Evolutionary conservation across 1,140 invertebrate genomes (phyloP), one percentile per base, ranked within the genome.

Genomic region (Myzus persicae): DNA sequence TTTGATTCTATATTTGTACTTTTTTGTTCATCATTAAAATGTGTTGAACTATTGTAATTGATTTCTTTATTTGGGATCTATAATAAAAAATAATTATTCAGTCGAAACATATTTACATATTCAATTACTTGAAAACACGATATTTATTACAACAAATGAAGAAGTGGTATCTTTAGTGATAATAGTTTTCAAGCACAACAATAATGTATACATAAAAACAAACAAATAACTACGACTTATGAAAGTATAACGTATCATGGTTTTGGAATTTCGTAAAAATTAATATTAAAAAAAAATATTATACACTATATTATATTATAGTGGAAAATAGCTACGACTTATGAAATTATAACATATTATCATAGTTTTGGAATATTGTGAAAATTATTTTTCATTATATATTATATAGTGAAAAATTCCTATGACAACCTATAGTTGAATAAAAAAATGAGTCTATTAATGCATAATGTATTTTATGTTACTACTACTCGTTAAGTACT

Each of bases 391-490:
- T n/a, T n/a, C n/a, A n/a, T n/a, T n/a, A n/a, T n/a, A n/a, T n/a
- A n/a, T n/a, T n/a, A 44, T 44, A 7, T 51, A 89, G 36, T 38
- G 0, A 2, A 54, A 26, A 89, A 40, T 89, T 38, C 1, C 48
- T 26, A 89, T 89, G 88, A 89, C 88, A 54, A 89, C 36, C 24
- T 51, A 46, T 22, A 54, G 26, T 89, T 38, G n/a, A 48, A 89
- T 38, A 51, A 51, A n/a, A 51, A 26, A 89, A 22, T 6, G 1
- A 36, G 0, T 6, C 2, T 1, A 38, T 51, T 51, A 26, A 89
- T 38, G 38, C 20, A 14, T 26, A n/a, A 85, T 6, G 3, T 44
- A 87, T 87, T 42, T 44, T 8, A 18, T 31, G 14, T 76, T 76
- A 76, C 59, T 44, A 44, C 14, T 26, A 24, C 20, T 22, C 42